Conservation (phyloP, 2,888 invertebrate genomes). For the Xestia ashworthii region DNA sequence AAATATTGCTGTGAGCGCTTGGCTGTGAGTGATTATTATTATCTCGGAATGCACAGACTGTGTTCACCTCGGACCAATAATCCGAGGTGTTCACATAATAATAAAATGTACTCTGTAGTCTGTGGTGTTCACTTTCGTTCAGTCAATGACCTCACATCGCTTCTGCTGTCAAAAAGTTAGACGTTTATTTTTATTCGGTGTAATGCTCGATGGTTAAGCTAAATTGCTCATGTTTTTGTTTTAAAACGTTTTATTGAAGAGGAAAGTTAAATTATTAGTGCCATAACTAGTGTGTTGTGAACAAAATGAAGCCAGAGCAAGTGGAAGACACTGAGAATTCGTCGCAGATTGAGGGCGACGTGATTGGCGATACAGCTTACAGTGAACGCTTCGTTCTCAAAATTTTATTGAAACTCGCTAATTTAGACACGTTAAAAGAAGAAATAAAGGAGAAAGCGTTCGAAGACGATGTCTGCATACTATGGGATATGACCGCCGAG, state of each 20-base stretch:
- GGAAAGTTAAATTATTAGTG: conserved; percentile 21
- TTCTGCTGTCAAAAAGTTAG: conserved; percentile 18
- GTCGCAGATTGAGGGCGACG: conserved; percentile 92
- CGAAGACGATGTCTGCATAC: conserved; percentile 93
- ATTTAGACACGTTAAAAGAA: conserved; percentile 86
- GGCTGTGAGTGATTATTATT: no score
- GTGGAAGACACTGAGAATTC: conserved; percentile 66
- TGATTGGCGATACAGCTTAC: conserved; percentile 95
- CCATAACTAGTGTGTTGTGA: conserved; percentile 5
- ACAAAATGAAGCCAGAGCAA: conserved; percentile 76
- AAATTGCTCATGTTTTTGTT: neutral
- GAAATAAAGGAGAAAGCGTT: conserved; percentile 91
- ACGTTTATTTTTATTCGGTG: conserved; percentile 4
- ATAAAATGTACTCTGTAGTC: no score
- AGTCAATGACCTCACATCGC: conserved; percentile 12
- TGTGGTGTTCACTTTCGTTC: neutral
- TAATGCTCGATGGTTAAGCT: neutral
- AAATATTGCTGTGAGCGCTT: no score
- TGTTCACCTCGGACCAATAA: no score
- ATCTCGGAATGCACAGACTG: no score
- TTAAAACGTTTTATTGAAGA: conserved; percentile 20
- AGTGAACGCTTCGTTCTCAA: conserved; percentile 94
- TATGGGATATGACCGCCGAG: conserved; percentile 97
- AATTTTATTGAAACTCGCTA: conserved; percentile 92
- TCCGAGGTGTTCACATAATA: no score